Evolutionary conservation across 1,140 invertebrate species (phyloP), one percentile per base, ranked within the genome.

Genomic region (Drosophila nannoptera): DNA sequence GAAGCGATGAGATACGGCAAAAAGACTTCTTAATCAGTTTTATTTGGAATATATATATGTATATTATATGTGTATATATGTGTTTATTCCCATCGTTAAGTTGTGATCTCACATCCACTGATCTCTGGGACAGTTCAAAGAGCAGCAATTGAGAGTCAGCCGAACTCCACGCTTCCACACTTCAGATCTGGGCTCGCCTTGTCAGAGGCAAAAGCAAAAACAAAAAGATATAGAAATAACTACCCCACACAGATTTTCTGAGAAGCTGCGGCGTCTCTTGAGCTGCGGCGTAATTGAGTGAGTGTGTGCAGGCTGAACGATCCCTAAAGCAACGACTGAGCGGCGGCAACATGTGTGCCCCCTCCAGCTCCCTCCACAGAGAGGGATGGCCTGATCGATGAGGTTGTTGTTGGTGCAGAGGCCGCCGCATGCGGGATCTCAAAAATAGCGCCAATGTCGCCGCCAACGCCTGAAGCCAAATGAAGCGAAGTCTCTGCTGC

Each of bases 161-260:
- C 31, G 32, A 16, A 56, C 48, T 35, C 32, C 9, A 42, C 16
- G 11, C 16, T 5, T 14, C 22, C 29, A 32, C 33, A 33, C 40
- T 53, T 11, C n/a, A 61, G 73, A 67, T 71, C 59, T 36, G 22
- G 16, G 49, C 61, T 61, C 36, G 54, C 54, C 45, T 70, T 54
- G 49, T 40, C 2, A 16, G 55, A 12, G 50, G n/a, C 22, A 22
- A 22, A 22, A 43, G 43, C 31, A 4, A 49, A 31, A 55, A 54
- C 7, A 40, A 38, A n/a, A 56, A 62, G 61, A 22, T 43, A 14
- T 7, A 43, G n/a, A 52, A 52, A 64, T 69, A 76, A 73, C 56
- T 62, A 76, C 73, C 73, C 66, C 73, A 76, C 71, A 69, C 65
- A 65, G 73, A 73, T 69, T 69, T 76, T 73, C 61, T 60, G 12